Evolutionary conservation across 2,888 invertebrate species (phyloP), one percentile per base, ranked within the genome.

Genomic region (Caenorhabditis doughertyi): DNA sequence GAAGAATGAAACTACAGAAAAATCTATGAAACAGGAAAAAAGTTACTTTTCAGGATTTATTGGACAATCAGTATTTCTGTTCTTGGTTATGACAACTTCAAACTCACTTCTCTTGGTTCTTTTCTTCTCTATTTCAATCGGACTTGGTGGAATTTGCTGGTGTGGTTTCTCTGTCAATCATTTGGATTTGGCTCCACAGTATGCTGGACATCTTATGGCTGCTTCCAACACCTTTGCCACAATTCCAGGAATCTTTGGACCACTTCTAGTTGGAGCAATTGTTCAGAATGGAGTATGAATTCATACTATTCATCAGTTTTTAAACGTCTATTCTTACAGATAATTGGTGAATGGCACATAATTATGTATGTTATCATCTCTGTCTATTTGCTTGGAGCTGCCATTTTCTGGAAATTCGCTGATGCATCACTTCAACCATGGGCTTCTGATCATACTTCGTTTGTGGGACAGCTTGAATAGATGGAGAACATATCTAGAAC

Each of bases 161-260:
- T 95, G 96, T 7, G 97, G 96, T 51, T 96, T 96, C 89, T 93
- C 93, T 80, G 94, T 94, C n/a, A 94, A 94, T 87, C 96, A 96
- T 92, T 93, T 97, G 92, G 97, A 97, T 92, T 95, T 97, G 68
- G 97, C 97, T 0, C 96, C 97, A 0, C 95, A 95, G 85, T 96
- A 96, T 93, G 96, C 97, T 11, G 95, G 96, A 92, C 95, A 97
- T 0, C 92, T 97, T 71, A 96, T 97, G 96, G 97, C 97, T 0
- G 93, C 97, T 11, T 95, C 96, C 11, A 97, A 97, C 92, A 96
- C 96, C 0, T 93, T 97, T 84, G 97, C 96, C 0, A 97, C 97
- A 0, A 93, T 97, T 67, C 96, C 97, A 0, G 97, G 97, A 32
- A 96, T 97, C 89, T 93, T 97, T n/a, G 96, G 96, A 91, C 97